These are phyloP conservation scores for Aphyosemion australe DNA, from an alignment of 2,113 vertebrate genomes.

Conservation along the genomic window DNA sequence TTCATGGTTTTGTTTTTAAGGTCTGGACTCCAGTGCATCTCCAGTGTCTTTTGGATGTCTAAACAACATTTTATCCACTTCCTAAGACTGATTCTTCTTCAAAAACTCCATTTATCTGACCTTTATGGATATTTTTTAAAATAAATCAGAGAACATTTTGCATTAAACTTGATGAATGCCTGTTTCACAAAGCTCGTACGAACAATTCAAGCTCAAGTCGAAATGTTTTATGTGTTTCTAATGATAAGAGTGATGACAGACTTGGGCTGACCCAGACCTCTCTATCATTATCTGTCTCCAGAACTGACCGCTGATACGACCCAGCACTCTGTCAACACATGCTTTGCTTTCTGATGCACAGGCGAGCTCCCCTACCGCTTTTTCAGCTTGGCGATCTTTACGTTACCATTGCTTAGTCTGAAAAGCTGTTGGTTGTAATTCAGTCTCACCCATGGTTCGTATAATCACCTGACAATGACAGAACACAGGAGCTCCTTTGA, in stretches of 20 bases:
- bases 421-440: slow-evolving; percentile 22
- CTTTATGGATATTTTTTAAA: too few species aligned
- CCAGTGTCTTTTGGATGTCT: too few species aligned
- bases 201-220: too few species aligned
- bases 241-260: slow-evolving; percentile 55
- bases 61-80: too few species aligned
- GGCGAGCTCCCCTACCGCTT: slow-evolving; percentile 13
- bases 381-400: background rate
- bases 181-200: too few species aligned
- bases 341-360: slow-evolving; percentile 9
- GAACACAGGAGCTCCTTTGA: slow-evolving; percentile 11
- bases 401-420: slow-evolving; percentile 21
- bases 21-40: too few species aligned
- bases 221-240: slow-evolving; percentile 8
- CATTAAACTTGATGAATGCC: too few species aligned
- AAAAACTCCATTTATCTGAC: too few species aligned
- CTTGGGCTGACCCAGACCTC: slow-evolving; percentile 46
- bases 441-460: slow-evolving; percentile 31
- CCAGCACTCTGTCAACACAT: slow-evolving; percentile 48
- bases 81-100: too few species aligned
- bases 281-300: slow-evolving; percentile 46
- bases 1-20: too few species aligned
- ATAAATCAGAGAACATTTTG: too few species aligned
- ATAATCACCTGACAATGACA: slow-evolving; percentile 62
- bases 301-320: slow-evolving; percentile 42